A percentile compares a stretch with the other conserved stretches of the same genome.
These are phyloP conservation scores for Tenualosa thibaudeaui DNA, from an alignment of 2,797 vertebrate species.

Conservation along the genomic window DNA sequence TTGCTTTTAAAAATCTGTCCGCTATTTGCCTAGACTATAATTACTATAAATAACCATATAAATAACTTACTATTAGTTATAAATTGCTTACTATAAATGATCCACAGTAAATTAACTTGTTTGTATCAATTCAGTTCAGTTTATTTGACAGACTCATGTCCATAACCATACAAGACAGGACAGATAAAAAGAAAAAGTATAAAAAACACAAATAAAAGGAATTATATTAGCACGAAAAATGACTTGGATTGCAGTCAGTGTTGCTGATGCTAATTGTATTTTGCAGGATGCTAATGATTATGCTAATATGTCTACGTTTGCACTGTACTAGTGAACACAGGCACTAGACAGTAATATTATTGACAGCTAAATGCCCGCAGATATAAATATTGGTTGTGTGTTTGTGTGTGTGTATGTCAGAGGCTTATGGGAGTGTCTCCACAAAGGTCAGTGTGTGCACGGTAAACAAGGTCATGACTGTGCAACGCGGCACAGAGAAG, in stretches of 20 bases:
- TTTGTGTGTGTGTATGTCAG: not conserved
- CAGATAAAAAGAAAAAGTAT: too few relatives aligned
- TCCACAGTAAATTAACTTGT: not conserved
- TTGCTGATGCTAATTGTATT: not conserved
- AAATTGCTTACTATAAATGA: not conserved
- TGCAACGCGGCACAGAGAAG: not conserved
- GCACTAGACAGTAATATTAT: conserved; percentile 4
- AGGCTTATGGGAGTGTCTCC: not conserved
- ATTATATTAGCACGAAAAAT: not conserved
- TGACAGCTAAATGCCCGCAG: conserved; percentile 8
- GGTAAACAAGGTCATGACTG: conserved; percentile 16
- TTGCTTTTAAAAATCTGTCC: too few relatives aligned
- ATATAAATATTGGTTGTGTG: not conserved
- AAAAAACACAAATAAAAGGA: too few relatives aligned
- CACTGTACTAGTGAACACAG: not conserved
- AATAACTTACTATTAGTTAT: too few relatives aligned
- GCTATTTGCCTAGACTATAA: too few relatives aligned
- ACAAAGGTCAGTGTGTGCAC: conserved; percentile 11
- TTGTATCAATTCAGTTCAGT: too few relatives aligned
- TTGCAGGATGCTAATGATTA: not conserved
- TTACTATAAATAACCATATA: too few relatives aligned
- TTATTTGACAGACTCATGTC: too few relatives aligned
- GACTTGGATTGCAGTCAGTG: not conserved
- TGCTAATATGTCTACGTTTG: not conserved
- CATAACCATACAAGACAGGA: too few relatives aligned